phyloP scores from a whole-genome alignment of 2,113 vertebrate species.

The Tauraco erythrolophus region DNA sequence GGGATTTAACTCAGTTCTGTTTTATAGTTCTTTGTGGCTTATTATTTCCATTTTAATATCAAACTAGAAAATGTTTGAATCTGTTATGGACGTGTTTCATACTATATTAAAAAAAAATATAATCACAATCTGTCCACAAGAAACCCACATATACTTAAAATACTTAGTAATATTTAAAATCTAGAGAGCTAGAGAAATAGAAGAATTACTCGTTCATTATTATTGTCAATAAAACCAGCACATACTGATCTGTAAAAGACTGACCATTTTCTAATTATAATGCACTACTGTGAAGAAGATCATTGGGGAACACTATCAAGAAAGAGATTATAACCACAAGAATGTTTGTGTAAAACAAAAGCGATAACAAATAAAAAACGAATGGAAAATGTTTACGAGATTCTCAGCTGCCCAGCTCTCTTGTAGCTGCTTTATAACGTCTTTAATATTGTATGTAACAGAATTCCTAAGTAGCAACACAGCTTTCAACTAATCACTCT shows the following conservation, averaged over 20 bases:
- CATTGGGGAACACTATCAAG: background rate
- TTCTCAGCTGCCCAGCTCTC: background rate
- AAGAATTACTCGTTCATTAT: background rate
- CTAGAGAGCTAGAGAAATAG: background rate
- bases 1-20: background rate
- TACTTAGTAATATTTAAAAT: background rate
- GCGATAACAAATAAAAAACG: background rate
- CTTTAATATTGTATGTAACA: background rate
- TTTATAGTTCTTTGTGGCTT: background rate
- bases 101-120: background rate
- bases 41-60: background rate
- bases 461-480: background rate
- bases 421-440: background rate
- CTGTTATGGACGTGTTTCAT: background rate
- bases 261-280: background rate
- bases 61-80: background rate
- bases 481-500: background rate
- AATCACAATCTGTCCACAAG: background rate
- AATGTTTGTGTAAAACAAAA: background rate
- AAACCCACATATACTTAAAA: background rate
- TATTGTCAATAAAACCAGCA: background rate
- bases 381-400: background rate
- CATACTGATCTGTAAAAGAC: background rate
- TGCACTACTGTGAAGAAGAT: background rate
- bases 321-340: background rate